Conservation (phyloP, 64 coral and sea anemone genomes). For the Hydrozoanthus tunicans region DNA sequence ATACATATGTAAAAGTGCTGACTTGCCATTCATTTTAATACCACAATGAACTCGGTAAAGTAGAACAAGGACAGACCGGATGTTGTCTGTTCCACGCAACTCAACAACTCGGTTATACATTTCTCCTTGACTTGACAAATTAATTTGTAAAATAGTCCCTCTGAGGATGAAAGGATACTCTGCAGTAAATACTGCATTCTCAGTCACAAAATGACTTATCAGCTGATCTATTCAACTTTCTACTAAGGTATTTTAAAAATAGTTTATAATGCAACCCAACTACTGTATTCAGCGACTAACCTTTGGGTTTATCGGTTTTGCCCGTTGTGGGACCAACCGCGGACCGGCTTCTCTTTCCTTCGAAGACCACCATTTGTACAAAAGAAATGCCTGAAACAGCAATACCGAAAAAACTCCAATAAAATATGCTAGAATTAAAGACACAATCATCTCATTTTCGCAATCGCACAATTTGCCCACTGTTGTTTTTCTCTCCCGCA, state of each 20-base stretch:
- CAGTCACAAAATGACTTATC: background rate
- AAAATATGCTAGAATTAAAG: conserved; percentile 82
- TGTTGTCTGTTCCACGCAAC: no score
- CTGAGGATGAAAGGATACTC: no score
- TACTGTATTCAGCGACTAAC: conserved; percentile 19
- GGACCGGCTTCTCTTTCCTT: conserved; percentile 52
- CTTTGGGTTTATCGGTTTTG: conserved; percentile 76
- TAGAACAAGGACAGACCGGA: no score
- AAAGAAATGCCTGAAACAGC: conserved; percentile 74
- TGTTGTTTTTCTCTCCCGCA: background rate
- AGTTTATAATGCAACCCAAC: no score
- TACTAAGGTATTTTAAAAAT: background rate
- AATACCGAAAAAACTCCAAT: conserved; percentile 90
- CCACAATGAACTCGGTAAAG: no score
- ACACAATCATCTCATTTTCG: conserved; percentile 72
- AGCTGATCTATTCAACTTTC: background rate
- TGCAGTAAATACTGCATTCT: background rate
- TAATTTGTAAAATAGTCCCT: no score
- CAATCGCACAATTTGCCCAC: background rate
- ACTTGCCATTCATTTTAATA: no score
- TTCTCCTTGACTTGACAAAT: no score
- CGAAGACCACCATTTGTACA: conserved; percentile 97
- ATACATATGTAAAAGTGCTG: no score
- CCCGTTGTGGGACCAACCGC: conserved; percentile 64
- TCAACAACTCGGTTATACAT: no score